Evolutionary conservation across 2,888 invertebrate species (phyloP), one percentile per base, ranked within the genome.

Genomic region (Cremastinae sp.): DNA sequence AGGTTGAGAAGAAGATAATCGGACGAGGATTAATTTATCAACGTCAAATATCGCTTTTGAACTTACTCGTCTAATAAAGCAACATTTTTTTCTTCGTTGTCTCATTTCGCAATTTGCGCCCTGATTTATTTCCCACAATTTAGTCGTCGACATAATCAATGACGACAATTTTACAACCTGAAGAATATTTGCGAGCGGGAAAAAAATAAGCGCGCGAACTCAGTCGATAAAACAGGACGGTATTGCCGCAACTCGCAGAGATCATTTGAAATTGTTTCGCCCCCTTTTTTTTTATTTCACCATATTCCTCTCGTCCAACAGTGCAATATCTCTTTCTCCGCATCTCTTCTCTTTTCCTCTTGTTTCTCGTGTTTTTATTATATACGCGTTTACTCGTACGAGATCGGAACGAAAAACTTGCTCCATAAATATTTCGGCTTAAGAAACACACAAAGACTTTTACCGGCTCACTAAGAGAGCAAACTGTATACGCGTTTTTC

Each of bases 401-500:
- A 49, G 43, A 18, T 68, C 41, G 47, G 45, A 18, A 41, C 72
- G 74, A 80, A 80, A 80, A 80, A 80, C 75, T 79, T 69, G 80
- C 69, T 77, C 78, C 74, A 80, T 79, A 80, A 80, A 80, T 80
- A 79, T 80, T 80, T 74, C 76, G 75, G 68, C 65, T 56, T 45
- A 69, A 71, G 76, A 79, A 80, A 78, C 71, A 51, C 75, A 75
- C 72, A 68, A 76, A 68, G 78, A 55, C 43, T 72, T 61, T 75
- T 72, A 65, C 53, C 68, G 70, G 49, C 73, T 69, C 43, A 56
- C 70, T 39, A 61, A 61, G 20, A 70, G 74, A 47, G 66, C 53
- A 28, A 61, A 45, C 68, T 61, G 39, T 73, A n/a, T n/a, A n/a
- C n/a, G n/a, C n/a, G 49, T 76, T 70, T 56, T 41, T 55, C 64